Evolutionary conservation across 2,888 invertebrate species (phyloP), one percentile per base, ranked within the genome.

Genomic region (Limenitis camilla): DNA sequence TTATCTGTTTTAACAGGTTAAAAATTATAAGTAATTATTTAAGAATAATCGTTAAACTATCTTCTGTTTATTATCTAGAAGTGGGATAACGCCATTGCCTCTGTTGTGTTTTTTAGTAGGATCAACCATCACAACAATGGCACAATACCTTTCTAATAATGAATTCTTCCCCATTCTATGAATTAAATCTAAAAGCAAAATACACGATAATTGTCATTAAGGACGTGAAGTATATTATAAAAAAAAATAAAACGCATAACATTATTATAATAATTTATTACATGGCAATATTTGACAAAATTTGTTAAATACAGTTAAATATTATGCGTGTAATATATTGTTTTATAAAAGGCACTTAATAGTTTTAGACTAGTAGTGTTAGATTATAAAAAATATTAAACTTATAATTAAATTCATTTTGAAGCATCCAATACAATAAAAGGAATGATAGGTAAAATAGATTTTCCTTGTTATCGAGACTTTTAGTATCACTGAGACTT

Each of bases 241-340:
- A 9, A 38, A 32, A 33, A 52, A 52, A 49, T 49, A 42, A 56
- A 52, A 56, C 10, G 5, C 29, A 6, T n/a, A 11, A 31, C 33
- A 45, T 49, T 45, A 52, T 43, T 46, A 48, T 52, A 56, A 52
- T 54, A 49, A 41, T 56, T 56, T 56, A 56, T 59, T 59, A 59
- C 59, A 59, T 83, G 84, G 84, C 84, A 84, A 81, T 72, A 69
- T 76, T 78, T 74, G 74, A 78, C 72, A 76, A 71, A 72, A 71
- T 47, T 69, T 19, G 19, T 19, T 67, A 65, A 54, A 62, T 63
- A 61, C 56, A 65, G 62, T 61, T 59, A 64, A 58, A 68, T 61
- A 72, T 71, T 69, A 70, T 69, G 70, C 72, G 68, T 59, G 40
- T 55, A 58, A 53, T 41, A 59, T 70, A 62, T 58, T 59, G 49